Evolutionary conservation across 2,113 vertebrate species (phyloP), one percentile per base, ranked within the genome.

Genomic region (Gallinago media): DNA sequence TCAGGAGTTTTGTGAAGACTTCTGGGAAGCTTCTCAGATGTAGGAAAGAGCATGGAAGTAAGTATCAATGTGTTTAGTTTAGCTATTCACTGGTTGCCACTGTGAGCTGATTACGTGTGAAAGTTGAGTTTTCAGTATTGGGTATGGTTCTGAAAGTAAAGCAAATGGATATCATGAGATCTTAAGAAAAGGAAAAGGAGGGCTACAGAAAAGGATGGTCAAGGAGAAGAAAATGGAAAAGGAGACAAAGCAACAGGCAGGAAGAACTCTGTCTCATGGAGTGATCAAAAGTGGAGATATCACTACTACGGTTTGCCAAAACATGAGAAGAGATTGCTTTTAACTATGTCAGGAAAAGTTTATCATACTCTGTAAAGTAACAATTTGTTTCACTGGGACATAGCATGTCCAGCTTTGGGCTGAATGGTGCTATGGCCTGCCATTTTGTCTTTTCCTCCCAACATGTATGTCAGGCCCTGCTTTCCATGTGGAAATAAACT

Each of bases 161-260:
- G 27, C 8, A 47, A 5, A 55, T 0, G 1, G 34, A 19, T 40
- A 34, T 32, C 5, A 7, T 18, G 4, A 49, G 15, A 47, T 58
- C 11, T 54, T 47, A 32, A 22, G 34, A 61, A 63, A 52, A 56
- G 23, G 19, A 31, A 76, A 55, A 81, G 8, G 18, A 63, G 16
- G n/a, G 7, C n/a, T 54, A 31, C 16, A 8, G 55, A 61, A 72
- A 50, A 62, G 23, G 13, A 17, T 47, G 21, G 15, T 26, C 38
- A 38, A 38, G 12, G 38, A 38, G 38, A 38, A 38, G 38, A 12
- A 38, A 38, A 38, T 38, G 38, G 38, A 38, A 38, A 38, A 38
- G 38, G 49, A 83, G 55, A 20, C 31, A 65, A 42, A 70, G 17
- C 61, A 87, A 19, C 32, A 50, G 46, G 5, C 14, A 70, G 31